These are phyloP conservation scores for Hycleus phaleratus DNA, from an alignment of 1,140 invertebrate species.

Conservation along the genomic window DNA sequence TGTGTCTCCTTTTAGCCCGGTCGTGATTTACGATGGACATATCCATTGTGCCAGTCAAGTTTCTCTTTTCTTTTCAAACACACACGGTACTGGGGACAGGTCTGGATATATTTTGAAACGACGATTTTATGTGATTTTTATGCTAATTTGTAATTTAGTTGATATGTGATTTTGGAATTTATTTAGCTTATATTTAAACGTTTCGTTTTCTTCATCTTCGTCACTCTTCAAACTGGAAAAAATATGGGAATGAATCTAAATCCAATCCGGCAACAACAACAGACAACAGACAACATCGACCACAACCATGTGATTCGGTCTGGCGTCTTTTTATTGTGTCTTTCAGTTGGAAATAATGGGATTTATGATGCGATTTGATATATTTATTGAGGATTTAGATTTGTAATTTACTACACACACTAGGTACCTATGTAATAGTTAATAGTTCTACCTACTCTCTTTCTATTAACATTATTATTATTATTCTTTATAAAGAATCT, in stretches of 20 bases:
- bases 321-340: conserved; percentile 26
- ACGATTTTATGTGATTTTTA: conserved; percentile 31
- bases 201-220: conserved; percentile 8
- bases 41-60: conserved; percentile 31
- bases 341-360: conserved; percentile 22
- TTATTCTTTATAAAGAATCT: too few species aligned
- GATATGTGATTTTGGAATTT: conserved; percentile 37
- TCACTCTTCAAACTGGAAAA: background rate
- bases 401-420: conserved; percentile 28
- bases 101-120: conserved; percentile 15
- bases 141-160: conserved; percentile 33
- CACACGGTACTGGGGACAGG: conserved; percentile 10
- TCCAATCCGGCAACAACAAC: too few species aligned
- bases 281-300: too few species aligned
- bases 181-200: background rate
- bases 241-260: too few species aligned
- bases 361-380: conserved; percentile 33
- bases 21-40: conserved; percentile 30
- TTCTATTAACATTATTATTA: too few species aligned
- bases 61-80: conserved; percentile 8
- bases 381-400: conserved; percentile 32
- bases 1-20: background rate
- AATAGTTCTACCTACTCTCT: too few species aligned
- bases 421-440: too few species aligned
- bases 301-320: conserved; percentile 4